A percentile compares a stretch with the other conserved stretches of the same genome.
These are phyloP conservation scores for Acanthosepion esculentum DNA, from an alignment of 2,888 invertebrate genomes.

Conservation along the genomic window DNA sequence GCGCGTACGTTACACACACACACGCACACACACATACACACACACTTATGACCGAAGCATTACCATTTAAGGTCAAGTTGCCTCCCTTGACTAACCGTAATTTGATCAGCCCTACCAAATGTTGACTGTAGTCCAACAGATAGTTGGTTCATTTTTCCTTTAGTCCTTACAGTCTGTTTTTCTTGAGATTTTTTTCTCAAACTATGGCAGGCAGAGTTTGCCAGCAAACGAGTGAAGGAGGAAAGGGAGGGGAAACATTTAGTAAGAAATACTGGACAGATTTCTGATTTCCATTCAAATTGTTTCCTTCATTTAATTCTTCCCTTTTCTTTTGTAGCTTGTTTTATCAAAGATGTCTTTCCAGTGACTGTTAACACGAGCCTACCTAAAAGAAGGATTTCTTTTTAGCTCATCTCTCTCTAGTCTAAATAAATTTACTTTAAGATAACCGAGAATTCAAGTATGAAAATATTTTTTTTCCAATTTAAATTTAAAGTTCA, in stretches of 20 bases:
- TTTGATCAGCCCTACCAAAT: constrained; percentile 33
- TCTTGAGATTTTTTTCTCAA: constrained; percentile 8
- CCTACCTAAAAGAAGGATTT: neutral
- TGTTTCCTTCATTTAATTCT: neutral
- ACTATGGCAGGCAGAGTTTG: constrained; percentile 3
- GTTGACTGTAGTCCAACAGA: constrained; percentile 33
- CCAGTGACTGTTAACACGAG: neutral
- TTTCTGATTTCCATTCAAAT: constrained; percentile 33
- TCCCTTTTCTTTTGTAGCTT: neutral
- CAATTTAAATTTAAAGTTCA: neutral
- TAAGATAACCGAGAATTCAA: neutral
- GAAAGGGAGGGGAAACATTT: neutral
- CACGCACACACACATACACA: neutral
- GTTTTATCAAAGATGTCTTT: neutral
- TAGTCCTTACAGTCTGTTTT: constrained; percentile 13
- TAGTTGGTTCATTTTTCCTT: constrained; percentile 8
- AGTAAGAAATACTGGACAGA: neutral
- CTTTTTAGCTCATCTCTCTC: neutral
- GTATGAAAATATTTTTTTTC: neutral
- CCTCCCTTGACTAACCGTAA: constrained; percentile 33
- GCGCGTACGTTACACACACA: neutral
- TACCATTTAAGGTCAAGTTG: constrained; percentile 39
- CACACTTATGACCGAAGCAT: neutral
- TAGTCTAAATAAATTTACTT: too few relatives aligned
- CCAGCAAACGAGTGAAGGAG: neutral